Evolutionary conservation across 1,140 invertebrate species (phyloP).

Genomic region (Euura saliciscinereae): DNA sequence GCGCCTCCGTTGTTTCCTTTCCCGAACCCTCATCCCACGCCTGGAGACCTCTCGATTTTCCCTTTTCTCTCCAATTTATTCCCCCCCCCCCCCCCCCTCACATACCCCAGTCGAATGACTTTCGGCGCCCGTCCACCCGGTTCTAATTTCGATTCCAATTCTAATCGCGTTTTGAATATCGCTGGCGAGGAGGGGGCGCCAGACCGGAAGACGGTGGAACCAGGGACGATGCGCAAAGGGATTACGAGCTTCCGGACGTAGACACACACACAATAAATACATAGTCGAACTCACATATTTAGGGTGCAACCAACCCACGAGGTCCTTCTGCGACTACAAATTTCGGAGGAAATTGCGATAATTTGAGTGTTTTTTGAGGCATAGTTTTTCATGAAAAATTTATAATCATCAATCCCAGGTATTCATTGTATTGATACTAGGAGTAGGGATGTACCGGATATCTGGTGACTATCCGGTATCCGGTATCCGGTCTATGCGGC

Average conservation of each 20-base stretch:
- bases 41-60: too few species aligned
- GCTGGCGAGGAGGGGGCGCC: not conserved
- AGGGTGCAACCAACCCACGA: too few species aligned
- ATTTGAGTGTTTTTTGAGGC: too few species aligned
- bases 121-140: not conserved
- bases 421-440: too few species aligned
- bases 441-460: too few species aligned
- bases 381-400: too few species aligned
- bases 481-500: too few species aligned
- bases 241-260: not conserved
- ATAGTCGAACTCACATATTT: too few species aligned
- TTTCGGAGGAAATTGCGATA: too few species aligned
- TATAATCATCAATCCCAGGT: too few species aligned
- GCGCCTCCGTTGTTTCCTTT: not conserved
- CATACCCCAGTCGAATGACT: not conserved
- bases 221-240: not conserved
- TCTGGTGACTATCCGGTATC: too few species aligned
- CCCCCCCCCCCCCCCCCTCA: not conserved
- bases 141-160: slow-evolving; percentile 3
- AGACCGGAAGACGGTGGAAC: not conserved
- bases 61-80: not conserved
- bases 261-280: not conserved
- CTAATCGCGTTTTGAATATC: not conserved
- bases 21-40: not conserved
- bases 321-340: too few species aligned